These are phyloP conservation scores for Oreochromis niloticus DNA, from an alignment of 2,113 vertebrate species.

Conservation along the genomic window DNA sequence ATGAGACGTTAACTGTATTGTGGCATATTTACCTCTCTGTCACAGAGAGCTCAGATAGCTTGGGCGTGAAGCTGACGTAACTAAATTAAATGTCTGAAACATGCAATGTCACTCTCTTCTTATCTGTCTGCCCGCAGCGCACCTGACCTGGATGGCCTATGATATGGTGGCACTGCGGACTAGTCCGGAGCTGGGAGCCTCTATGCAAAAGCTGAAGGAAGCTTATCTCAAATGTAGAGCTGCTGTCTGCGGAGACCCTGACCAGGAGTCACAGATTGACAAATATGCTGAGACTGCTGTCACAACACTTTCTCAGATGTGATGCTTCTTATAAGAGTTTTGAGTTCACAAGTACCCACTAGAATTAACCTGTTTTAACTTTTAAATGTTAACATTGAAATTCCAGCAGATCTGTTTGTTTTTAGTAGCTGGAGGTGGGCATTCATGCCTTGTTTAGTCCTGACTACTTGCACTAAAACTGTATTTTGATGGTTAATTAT, in stretches of 20 bases:
- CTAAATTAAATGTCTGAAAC: not conserved
- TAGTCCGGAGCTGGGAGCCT: conserved; percentile 65
- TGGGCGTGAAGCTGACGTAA: not conserved
- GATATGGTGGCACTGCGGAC: conserved; percentile 77
- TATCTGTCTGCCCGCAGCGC: conserved; percentile 67
- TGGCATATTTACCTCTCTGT: not conserved
- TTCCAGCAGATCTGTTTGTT: not conserved
- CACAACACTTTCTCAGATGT: not conserved
- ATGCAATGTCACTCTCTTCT: not conserved
- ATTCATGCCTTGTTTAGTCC: not conserved
- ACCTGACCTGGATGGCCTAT: conserved; percentile 79
- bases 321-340: not conserved
- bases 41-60: not conserved
- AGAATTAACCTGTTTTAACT: not conserved
- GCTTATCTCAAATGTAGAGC: conserved; percentile 73
- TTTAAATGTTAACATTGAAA: not conserved
- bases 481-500: not conserved
- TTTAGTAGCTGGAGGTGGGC: not conserved
- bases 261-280: not conserved
- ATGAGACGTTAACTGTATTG: not conserved
- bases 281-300: not conserved
- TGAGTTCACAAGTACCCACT: not conserved
- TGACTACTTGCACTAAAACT: not conserved
- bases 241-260: conserved; percentile 66
- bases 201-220: conserved; percentile 67